Percentiles rank a stretch among this genome's conserved stretches.
Evolutionary conservation across 2,888 invertebrate genomes (phyloP).

Genomic region (Beris chalybata): DNA sequence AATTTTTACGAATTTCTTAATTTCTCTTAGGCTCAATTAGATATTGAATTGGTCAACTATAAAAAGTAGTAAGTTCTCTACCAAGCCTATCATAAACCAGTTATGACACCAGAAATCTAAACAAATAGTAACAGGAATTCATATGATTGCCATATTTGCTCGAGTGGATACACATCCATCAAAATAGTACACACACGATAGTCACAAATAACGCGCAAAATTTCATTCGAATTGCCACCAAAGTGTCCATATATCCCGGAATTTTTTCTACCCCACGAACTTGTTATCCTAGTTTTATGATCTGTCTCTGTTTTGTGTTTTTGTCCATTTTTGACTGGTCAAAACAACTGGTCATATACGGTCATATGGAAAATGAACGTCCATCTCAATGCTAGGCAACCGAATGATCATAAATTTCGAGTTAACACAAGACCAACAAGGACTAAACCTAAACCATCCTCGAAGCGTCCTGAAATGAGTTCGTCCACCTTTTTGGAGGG

Average conservation of each 20-base stretch:
- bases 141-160: too few species aligned
- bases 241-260: constrained; percentile 16
- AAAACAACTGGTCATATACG: constrained; percentile 11
- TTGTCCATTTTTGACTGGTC: background rate
- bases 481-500: background rate
- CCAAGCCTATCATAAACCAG: too few species aligned
- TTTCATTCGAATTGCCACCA: constrained; percentile 31
- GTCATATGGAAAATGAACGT: constrained; percentile 34
- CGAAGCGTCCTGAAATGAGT: background rate
- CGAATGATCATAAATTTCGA: constrained; percentile 37
- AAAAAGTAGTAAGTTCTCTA: too few species aligned
- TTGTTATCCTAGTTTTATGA: constrained; percentile 13
- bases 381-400: constrained; percentile 35
- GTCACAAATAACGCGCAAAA: constrained; percentile 19
- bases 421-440: constrained; percentile 33
- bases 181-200: background rate
- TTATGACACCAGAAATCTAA: too few species aligned
- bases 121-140: too few species aligned
- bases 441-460: constrained; percentile 13
- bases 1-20: too few species aligned
- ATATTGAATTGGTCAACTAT: too few species aligned
- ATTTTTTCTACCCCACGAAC: background rate
- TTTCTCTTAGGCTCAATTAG: too few species aligned
- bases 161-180: constrained; percentile 19
- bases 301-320: constrained; percentile 11